Percentiles rank a stretch among this genome's conserved stretches.
Conservation (phyloP, 1,140 invertebrate species). For the Cotesia glomerata region DNA sequence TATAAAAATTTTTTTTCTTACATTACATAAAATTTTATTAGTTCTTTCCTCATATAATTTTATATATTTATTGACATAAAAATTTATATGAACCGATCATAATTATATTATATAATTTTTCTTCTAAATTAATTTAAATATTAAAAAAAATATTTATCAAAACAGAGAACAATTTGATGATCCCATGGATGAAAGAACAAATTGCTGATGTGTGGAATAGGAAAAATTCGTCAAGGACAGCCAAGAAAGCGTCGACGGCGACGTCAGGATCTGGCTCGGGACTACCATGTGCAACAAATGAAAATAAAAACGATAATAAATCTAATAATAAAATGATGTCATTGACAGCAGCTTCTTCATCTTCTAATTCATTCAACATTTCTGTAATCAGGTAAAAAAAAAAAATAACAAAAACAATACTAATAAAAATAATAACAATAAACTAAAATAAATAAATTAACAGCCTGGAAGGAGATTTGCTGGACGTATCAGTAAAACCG, state of each 20-base stretch:
- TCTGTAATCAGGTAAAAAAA: constrained; percentile 53
- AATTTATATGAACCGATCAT: no score
- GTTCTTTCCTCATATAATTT: no score
- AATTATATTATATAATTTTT: no score
- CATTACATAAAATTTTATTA: no score
- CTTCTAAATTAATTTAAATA: no score
- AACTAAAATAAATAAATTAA: no score
- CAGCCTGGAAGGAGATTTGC: constrained; percentile 54
- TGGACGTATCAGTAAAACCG: constrained; percentile 46
- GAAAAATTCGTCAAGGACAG: constrained; percentile 51
- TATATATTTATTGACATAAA: no score
- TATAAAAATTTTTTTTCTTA: no score
- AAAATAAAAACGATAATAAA: constrained; percentile 39
- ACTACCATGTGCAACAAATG: constrained; percentile 13
- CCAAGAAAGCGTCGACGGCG: constrained; percentile 45
- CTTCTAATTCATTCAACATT: constrained; percentile 48
- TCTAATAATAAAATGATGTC: constrained; percentile 36
- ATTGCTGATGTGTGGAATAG: constrained; percentile 56
- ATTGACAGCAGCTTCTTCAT: constrained; percentile 39
- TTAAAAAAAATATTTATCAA: no score
- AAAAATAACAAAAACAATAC: not conserved
- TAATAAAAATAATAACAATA: no score
- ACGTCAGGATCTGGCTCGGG: constrained; percentile 30
- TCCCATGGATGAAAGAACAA: constrained; percentile 59
- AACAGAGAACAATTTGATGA: constrained; percentile 47